Base-by-base conservation (phyloP, 2,113 vertebrate species). In the Amphiprion ocellaris region DNA sequence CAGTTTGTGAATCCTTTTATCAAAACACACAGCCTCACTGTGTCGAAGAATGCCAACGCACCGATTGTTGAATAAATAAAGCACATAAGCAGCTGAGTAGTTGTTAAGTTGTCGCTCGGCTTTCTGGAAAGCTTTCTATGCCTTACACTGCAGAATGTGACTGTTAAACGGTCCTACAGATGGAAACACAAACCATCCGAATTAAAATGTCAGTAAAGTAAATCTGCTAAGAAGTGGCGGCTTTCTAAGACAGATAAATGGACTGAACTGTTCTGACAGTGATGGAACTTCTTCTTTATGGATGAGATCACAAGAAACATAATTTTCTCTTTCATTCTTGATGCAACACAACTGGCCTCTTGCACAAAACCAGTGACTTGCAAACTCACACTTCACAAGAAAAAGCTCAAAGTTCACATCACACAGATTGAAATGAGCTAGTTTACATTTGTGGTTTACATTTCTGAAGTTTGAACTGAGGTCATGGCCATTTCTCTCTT, bases 41-140 rank as follows among this genome's bases (percentile, higher is more conserved):
- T 72, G 81, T 91, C 70, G 63, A 87, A 85, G 84, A 88, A 83
- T 71, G 81, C 75, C 60, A 82, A 71, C 79, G 56, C 68, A 39
- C 74, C 17, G 19, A 78, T 69, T 87, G 83, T 83, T 87, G 81
- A 90, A 92, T 90, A 92, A 90, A 92, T 90, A 85, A 90, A 84
- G 80, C 65, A 50, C 77, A 81, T 50, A 72, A 83, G 83, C 69
- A 61, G 63, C 81, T 60, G 75, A 85, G 82, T 28, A 8, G 21
- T 68, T 74, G 79, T 77, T 82, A 79, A 84, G 79, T 82, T 79
- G 78, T 75, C 24, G 41, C 58, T 56, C 56, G 65, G 74, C 59
- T 86, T 82, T 67, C 54, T 75, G 54, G 33, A 26, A 58, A 19
- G 53, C 77, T 75, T 64, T 49, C 4, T 46, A 10, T 37, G 67